A percentile compares a stretch with the other conserved stretches of the same genome.
Conservation (phyloP, 2,888 invertebrate species). For the Cerceris ruficornis region DNA sequence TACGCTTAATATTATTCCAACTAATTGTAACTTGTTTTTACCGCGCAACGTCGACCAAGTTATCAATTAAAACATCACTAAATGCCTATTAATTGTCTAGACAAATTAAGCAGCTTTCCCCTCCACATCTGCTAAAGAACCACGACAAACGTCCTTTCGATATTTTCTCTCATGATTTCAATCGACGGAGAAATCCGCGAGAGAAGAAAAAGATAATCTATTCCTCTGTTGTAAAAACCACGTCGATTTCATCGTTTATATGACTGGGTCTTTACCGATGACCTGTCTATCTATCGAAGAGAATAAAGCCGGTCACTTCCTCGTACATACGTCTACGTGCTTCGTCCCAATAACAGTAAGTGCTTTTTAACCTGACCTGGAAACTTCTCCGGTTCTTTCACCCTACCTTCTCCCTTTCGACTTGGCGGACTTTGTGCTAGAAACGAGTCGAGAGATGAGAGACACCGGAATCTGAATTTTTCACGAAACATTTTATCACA, state of each 20-base stretch:
- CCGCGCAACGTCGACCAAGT: too few species aligned
- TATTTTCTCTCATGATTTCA: background rate
- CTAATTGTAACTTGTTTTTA: too few species aligned
- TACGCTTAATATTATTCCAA: too few species aligned
- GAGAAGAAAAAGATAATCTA: background rate
- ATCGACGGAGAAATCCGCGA: background rate
- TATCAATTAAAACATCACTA: too few species aligned
- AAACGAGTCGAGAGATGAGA: constrained; percentile 3
- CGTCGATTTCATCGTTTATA: background rate
- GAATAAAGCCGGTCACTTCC: constrained; percentile 3
- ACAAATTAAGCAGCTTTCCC: too few species aligned
- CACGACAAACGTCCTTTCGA: too few species aligned
- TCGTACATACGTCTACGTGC: constrained; percentile 18
- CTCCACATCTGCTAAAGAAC: too few species aligned
- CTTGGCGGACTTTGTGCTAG: constrained; percentile 2
- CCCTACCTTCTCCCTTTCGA: constrained; percentile 15
- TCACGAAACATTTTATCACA: constrained; percentile 12
- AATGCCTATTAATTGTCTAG: too few species aligned
- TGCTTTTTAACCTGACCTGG: constrained; percentile 36
- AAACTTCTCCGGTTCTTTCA: constrained; percentile 31
- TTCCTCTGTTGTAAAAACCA: background rate
- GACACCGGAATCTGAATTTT: constrained; percentile 16
- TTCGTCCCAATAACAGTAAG: constrained; percentile 25
- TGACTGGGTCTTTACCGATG: background rate
- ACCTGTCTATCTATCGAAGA: background rate